A percentile compares a stretch with the other conserved stretches of the same genome.
Conservation (phyloP, 1,140 invertebrate species). For the Sipha flava region DNA sequence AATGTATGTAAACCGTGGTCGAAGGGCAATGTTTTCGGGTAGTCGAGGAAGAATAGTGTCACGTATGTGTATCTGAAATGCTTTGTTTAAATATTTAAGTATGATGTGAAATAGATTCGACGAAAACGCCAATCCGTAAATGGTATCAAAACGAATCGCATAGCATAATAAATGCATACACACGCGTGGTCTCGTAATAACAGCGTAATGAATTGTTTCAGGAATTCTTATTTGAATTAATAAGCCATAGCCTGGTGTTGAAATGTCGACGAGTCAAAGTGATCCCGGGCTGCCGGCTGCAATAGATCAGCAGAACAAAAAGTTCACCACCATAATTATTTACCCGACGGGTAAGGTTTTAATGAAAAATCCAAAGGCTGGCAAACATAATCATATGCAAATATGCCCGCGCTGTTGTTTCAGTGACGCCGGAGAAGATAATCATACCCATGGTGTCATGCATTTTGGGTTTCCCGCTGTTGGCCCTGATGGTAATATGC, state of each 20-base stretch:
- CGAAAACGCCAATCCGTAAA: too few relatives aligned
- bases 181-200: too few relatives aligned
- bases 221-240: background rate
- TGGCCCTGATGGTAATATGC: slow-evolving; percentile 77
- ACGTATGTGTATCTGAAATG: too few relatives aligned
- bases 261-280: slow-evolving; percentile 6
- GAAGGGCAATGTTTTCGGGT: too few relatives aligned
- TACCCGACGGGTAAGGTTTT: slow-evolving; percentile 49
- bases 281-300: background rate
- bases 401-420: slow-evolving; percentile 41
- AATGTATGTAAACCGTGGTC: too few relatives aligned
- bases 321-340: slow-evolving; percentile 45
- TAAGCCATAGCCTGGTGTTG: background rate
- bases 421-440: slow-evolving; percentile 79
- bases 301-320: slow-evolving; percentile 22
- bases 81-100: too few relatives aligned
- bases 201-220: too few relatives aligned
- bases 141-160: too few relatives aligned
- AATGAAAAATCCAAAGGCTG: too few relatives aligned
- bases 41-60: too few relatives aligned
- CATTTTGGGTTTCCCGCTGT: slow-evolving; percentile 75
- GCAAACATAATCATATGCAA: background rate
- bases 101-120: too few relatives aligned
- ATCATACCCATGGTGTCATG: slow-evolving; percentile 81
- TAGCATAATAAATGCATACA: too few relatives aligned